Base-by-base conservation (phyloP, 2,888 invertebrate species). In the Mellilla xanthometata region DNA sequence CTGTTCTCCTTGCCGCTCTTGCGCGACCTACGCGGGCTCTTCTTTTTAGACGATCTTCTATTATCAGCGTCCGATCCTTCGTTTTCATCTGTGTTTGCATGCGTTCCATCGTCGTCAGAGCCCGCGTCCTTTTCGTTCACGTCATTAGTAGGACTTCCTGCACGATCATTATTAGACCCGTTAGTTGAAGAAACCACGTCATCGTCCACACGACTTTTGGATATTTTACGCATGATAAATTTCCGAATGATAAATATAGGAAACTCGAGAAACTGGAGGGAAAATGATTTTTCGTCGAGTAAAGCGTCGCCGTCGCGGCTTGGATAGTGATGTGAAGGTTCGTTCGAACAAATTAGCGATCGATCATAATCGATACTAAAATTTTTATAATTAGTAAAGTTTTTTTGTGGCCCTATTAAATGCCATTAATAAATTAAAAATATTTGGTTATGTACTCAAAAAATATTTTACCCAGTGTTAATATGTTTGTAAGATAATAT, bases 171-270 rank as follows among this genome's bases (percentile, higher is more conserved):
- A 43, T 71, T 70, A 26, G 89, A 89, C 39, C 86, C 89, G 58
- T 86, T 88, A 2, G 88, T 88, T 3, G 89, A 89, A 27, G 88
- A 88, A 53, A 84, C 72, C 23, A 80, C 77, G 71, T 89, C 89
- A 50, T 89, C 88, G 34, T 88, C 87, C 26, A 75, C 57, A 52
- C 88, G 85, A 58, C 60, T 84, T 69, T 85, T 89, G 1, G 89
- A 87, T 60, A 87, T 62, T 69, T 89, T 89, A 39, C 88, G 73
- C 89, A 89, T 89, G 19, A 44, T 72, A 43, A 68, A 69, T 54
- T 52, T 48, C 23, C 34, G 24, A 36, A 38, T 39, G 19, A 26
- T 27, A 33, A 30, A 19, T 5, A 19, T 19, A n/a, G n/a, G n/a
- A n/a, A n/a, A n/a, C n/a, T n/a, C n/a, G n/a, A n/a, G 15, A 19